phyloP scores from a whole-genome alignment of 1,140 invertebrate species.

The Apis mellifera region Amel_HAv3.1 CM009932.2:15348501-15349000 shows the following conservation, averaged over 20 bases:
- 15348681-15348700: conserved; percentile 76
- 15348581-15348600: conserved; percentile 84
- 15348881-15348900: not conserved
- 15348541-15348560: conserved; percentile 85
- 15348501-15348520: conserved; percentile 66
- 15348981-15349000: too few species aligned
- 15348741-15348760: not conserved
- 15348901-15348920: not conserved
- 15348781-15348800: conserved; percentile 13
- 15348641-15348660: conserved; percentile 78
- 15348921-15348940: too few species aligned
- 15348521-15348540: conserved; percentile 85
- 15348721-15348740: conserved; percentile 76
- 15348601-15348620: conserved; percentile 82
- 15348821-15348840: not conserved
- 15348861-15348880: not conserved
- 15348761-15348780: not conserved
- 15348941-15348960: too few species aligned
- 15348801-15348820: not conserved
- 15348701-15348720: conserved; percentile 76
- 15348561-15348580: conserved; percentile 82
- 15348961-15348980: too few species aligned
- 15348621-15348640: conserved; percentile 70
- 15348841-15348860: not conserved
- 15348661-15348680: conserved; percentile 77